Conservation (phyloP, 37 sponge, comb jelly and placozoan species). For the Ianthella basta region DNA sequence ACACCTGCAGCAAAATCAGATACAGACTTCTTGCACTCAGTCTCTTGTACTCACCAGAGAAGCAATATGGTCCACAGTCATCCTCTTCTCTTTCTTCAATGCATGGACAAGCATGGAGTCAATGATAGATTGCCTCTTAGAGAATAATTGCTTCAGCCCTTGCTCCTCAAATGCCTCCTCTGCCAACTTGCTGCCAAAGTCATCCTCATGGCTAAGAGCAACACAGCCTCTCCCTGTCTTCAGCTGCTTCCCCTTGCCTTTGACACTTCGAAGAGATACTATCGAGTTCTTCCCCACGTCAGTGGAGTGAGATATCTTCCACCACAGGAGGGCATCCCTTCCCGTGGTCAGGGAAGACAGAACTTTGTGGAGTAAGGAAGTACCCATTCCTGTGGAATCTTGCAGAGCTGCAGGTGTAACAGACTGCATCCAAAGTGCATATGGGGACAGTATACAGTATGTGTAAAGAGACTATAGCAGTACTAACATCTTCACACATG, state of each 20-base stretch:
- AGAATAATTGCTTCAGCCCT: constrained; percentile 58
- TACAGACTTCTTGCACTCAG: background rate
- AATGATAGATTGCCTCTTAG: constrained; percentile 66
- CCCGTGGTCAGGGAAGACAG: background rate
- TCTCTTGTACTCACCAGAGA: background rate
- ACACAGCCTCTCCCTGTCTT: background rate
- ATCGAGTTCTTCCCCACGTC: background rate
- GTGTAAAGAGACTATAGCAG: background rate
- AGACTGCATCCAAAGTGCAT: too few species aligned
- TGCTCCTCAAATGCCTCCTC: background rate
- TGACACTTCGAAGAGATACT: background rate
- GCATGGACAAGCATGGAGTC: constrained; percentile 63
- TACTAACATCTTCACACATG: too few species aligned
- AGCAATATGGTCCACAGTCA: constrained; percentile 64
- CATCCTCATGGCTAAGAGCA: background rate
- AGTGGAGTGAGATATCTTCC: background rate
- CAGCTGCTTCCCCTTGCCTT: background rate
- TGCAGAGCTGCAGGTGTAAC: background rate
- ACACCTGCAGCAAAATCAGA: background rate
- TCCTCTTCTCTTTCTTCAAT: constrained; percentile 69
- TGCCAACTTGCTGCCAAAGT: background rate
- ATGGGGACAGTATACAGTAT: too few species aligned
- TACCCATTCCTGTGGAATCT: background rate
- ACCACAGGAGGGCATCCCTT: background rate
- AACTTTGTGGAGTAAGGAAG: background rate